phyloP scores from a whole-genome alignment of 1,140 invertebrate genomes.

The Leptinotarsa defecta region DNA sequence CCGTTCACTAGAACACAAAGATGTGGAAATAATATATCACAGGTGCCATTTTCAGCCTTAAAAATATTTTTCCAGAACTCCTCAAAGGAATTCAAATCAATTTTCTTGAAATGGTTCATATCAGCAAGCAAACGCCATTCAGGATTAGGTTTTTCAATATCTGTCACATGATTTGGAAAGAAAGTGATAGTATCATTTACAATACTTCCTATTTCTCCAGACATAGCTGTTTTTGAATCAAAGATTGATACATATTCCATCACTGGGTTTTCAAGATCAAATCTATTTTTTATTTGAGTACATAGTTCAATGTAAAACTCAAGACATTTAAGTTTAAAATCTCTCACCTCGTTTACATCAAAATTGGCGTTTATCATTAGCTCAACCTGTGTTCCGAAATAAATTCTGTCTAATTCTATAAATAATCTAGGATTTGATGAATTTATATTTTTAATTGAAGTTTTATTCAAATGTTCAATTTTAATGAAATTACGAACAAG shows the following conservation, averaged over 20 bases:
- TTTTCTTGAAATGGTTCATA: too few species aligned
- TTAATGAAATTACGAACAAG: slow-evolving; percentile 12
- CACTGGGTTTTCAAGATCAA: background rate
- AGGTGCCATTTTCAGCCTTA: too few species aligned
- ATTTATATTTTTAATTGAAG: background rate
- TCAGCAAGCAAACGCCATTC: too few species aligned
- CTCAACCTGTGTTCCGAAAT: background rate
- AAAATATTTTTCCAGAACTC: too few species aligned
- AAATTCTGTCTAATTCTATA: background rate
- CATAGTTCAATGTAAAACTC: background rate
- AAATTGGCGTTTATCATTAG: background rate
- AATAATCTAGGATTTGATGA: background rate
- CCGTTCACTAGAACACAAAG: too few species aligned
- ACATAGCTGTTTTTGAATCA: background rate
- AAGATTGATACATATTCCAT: background rate
- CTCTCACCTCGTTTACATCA: background rate
- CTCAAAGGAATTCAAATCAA: too few species aligned
- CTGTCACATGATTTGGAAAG: background rate
- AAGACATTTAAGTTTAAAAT: background rate
- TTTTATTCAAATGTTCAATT: background rate
- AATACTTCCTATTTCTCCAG: background rate
- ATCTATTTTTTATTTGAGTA: background rate
- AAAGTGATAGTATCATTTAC: too few species aligned
- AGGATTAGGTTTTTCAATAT: too few species aligned
- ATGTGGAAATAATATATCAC: too few species aligned